Evolutionary conservation across 2,113 vertebrate species (phyloP).

Genomic region (Actenoides lindsayi): DNA sequence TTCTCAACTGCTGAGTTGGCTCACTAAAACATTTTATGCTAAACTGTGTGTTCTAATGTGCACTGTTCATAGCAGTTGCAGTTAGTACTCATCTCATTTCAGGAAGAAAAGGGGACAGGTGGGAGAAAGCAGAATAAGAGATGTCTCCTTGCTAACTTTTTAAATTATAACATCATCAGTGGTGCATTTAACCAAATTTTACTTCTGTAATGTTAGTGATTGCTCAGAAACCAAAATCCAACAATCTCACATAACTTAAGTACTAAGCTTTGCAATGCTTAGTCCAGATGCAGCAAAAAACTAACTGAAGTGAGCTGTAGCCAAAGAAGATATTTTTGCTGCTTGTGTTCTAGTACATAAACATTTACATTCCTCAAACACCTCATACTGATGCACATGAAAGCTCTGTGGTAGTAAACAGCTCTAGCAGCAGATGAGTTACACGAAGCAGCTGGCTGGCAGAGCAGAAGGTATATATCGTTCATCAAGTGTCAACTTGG

Average conservation of each 20-base stretch:
- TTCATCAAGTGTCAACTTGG: neutral
- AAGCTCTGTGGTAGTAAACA: neutral
- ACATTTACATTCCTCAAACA: neutral
- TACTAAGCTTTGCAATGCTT: neutral
- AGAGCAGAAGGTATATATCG: neutral
- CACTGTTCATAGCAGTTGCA: neutral
- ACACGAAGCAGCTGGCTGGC: neutral
- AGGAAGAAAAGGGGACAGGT: neutral
- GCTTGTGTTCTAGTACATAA: neutral
- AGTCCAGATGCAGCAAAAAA: neutral
- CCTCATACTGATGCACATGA: neutral
- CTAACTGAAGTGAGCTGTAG: neutral
- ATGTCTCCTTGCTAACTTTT: neutral
- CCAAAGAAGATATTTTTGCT: neutral
- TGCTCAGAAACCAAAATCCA: neutral
- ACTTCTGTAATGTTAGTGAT: neutral
- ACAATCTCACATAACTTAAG: neutral
- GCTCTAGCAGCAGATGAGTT: neutral
- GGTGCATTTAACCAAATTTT: neutral
- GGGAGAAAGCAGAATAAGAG: neutral
- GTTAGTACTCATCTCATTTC: neutral
- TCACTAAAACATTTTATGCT: neutral
- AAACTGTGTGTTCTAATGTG: neutral
- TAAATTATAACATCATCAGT: neutral
- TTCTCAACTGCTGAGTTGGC: neutral